Evolutionary conservation across 2,113 vertebrate genomes (phyloP).

Genomic region (Smithornis capensis): DNA sequence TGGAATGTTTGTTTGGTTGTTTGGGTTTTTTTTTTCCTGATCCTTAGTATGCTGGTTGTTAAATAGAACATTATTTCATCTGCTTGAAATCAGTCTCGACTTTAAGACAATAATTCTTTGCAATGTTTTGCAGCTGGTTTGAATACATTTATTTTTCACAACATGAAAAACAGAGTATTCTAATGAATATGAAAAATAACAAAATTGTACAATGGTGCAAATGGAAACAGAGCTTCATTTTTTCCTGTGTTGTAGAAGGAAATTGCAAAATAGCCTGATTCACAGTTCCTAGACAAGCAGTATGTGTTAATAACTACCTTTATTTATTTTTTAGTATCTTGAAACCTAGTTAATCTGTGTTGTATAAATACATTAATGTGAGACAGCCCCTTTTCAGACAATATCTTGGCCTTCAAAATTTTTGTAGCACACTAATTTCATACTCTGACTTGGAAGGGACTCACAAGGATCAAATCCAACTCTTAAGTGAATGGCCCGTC

Average conservation of each 20-base stretch:
- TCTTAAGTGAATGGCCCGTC: neutral
- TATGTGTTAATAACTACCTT: neutral
- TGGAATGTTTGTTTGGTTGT: neutral
- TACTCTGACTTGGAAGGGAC: neutral
- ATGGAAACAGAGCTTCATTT: neutral
- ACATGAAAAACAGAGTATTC: neutral
- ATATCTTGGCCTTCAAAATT: neutral
- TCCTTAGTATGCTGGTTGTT: neutral
- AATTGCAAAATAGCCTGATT: neutral
- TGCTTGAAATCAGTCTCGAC: neutral
- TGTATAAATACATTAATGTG: neutral
- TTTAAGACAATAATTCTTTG: conserved; percentile 11
- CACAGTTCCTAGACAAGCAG: neutral
- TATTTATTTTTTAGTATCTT: neutral
- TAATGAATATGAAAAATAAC: neutral
- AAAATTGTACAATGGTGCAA: neutral
- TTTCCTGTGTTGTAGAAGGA: neutral
- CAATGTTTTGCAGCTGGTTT: neutral
- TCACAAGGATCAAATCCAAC: neutral
- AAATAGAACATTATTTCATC: neutral
- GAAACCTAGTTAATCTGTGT: neutral
- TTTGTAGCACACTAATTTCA: neutral
- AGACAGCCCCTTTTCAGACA: neutral
- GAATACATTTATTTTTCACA: neutral
- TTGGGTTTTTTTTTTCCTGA: neutral